These are phyloP conservation scores for Myrmecophaga tridactyla DNA, from an alignment of 2,113 vertebrate species.

Conservation along the genomic window DNA sequence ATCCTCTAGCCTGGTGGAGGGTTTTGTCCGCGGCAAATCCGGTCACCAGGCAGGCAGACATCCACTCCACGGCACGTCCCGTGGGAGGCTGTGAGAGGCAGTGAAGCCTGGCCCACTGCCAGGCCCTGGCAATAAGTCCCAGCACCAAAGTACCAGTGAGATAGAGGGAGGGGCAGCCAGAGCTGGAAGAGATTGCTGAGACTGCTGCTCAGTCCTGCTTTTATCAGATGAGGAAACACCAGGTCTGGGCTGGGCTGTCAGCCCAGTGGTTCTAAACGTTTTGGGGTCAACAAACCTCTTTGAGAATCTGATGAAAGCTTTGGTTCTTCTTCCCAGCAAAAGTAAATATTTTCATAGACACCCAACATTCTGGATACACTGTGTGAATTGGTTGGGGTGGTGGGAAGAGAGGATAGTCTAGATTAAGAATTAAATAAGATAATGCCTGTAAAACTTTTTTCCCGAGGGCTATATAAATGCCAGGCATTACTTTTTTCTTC, in stretches of 20 bases:
- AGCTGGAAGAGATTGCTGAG: background rate
- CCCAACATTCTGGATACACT: background rate
- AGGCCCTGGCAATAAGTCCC: background rate
- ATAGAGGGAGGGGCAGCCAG: background rate
- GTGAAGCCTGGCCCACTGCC: background rate
- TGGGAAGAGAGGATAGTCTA: background rate
- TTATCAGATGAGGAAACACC: background rate
- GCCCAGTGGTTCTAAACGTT: background rate
- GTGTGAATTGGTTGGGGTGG: background rate
- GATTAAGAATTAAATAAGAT: background rate
- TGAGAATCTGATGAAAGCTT: background rate
- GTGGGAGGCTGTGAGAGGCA: background rate
- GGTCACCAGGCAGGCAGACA: background rate
- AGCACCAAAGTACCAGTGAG: background rate
- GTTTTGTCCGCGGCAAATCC: conserved; percentile 38
- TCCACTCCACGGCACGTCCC: background rate
- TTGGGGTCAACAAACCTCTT: background rate
- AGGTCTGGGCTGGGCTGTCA: background rate
- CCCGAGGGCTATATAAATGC: background rate
- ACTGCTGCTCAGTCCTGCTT: background rate
- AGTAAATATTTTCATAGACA: background rate
- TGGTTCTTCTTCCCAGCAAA: background rate
- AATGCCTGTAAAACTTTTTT: background rate
- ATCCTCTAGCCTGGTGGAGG: background rate
- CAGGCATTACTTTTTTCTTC: background rate